Evolutionary conservation across 2,113 vertebrate genomes (phyloP), one percentile per base, ranked within the genome.

Genomic region (Noctilio leporinus): DNA sequence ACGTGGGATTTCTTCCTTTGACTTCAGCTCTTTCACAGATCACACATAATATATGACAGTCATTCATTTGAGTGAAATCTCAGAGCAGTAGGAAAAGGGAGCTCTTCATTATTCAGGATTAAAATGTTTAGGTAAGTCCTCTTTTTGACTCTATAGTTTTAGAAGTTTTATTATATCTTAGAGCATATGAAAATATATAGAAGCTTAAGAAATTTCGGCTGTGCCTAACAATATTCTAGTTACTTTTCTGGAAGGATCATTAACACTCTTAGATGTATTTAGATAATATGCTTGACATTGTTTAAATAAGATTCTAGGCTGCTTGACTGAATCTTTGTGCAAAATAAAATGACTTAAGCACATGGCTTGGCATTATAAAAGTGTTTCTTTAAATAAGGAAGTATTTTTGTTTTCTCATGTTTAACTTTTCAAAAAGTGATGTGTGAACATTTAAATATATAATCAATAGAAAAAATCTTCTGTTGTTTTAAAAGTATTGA

Each of bases 51-150:
- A 86, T 33, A 75, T 24, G 38, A 86, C 72, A 94, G 53, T 80
- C 84, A 89, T 85, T 94, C 94, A 89, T 65, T 30, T 86, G 95
- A 92, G 94, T 78, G 78, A 69, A 91, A 81, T 84, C 88, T 95
- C 82, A 89, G 73, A 95, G 96, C 86, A 93, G 64, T 77, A 77
- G 76, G 62, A 64, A 30, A n/a, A 89, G 94, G 62, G 35, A 93
- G 15, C 47, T 93, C 64, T 43, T 95, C 73, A 17, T 55, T 88
- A 65, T 45, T 82, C 38, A 90, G 45, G 51, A 89, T 55, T 91
- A 96, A 96, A 93, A 97, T 97, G 97, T 97, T 95, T 47, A 96
- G 97, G 97, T 97, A 95, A 97, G 96, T 76, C 3, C 26, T 51
- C 6, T 65, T 83, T 94, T 87, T 88, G 47, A 15, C 35, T 78